Base-by-base conservation (phyloP, 2,888 invertebrate genomes). In the Rugalucina vietnamica region DNA sequence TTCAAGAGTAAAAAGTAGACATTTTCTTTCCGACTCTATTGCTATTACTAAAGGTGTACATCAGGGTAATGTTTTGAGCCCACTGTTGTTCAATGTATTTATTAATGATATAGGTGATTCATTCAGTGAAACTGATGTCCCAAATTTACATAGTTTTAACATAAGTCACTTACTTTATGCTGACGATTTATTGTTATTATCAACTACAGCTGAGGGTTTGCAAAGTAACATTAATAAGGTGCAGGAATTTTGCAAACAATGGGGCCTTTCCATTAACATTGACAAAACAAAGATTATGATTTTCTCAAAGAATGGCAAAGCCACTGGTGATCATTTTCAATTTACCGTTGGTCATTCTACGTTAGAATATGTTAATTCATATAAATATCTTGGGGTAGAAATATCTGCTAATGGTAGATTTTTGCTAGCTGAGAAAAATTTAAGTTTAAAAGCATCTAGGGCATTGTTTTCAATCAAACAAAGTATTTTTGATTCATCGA, bases 401-500 rank as follows among this genome's bases (percentile, higher is more conserved):
- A 60, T 60, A 27, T 24, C 29, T 27, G 60, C 60, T 60, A 60
- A 60, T 60, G 60, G 60, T 5, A 60, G 29, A 29, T 60, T 29
- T 29, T 60, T 60, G 60, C 1, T 29, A 60, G 60, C 29, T 27
- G 60, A 60, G 18, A 60, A 60, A 32, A 29, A 24, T 60, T 60
- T 29, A 60, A 60, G 60, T 24, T 60, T 60, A 60, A 60, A 60
- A 29, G 29, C 29, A 12, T 29, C 10, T 18, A 60, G 29, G 21
- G 60, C 60, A 4, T 60, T 60, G 60, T 60, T 60, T 60, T 60
- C 60, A 29, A 60, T 60, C 5, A 60, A 60, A 29, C 60, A 60
- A 29, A 60, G 29, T 29, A 60, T 60, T 60, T 60, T 60, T 60
- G 60, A 60, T 18, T 29, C 29, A 29, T 60, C 60, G 24, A 60